A percentile compares a stretch with the other conserved stretches of the same genome.
phyloP scores from a whole-genome alignment of 2,888 invertebrate species.

The Oscheius sp. region DNA sequence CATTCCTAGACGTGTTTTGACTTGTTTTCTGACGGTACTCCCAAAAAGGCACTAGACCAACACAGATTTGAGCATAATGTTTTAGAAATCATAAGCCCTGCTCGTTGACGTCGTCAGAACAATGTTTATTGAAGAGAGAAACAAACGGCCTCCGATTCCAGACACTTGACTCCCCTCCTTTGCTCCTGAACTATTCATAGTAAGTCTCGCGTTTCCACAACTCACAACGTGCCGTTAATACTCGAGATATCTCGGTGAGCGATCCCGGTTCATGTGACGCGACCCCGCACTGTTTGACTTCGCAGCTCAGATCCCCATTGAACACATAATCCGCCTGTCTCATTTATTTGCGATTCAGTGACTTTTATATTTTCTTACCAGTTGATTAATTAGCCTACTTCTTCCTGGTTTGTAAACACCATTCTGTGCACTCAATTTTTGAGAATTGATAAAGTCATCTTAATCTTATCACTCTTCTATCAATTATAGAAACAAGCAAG shows the following conservation, averaged over 20 bases:
- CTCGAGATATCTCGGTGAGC: slow-evolving; percentile 4
- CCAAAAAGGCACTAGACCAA: not conserved
- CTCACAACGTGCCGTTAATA: not conserved
- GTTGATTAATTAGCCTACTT: too few species aligned
- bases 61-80: not conserved
- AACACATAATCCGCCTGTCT: slow-evolving; percentile 31
- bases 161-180: not conserved
- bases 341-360: slow-evolving; percentile 15
- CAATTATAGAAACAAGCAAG: too few species aligned
- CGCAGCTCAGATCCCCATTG: slow-evolving; percentile 29
- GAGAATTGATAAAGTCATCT: too few species aligned
- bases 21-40: not conserved
- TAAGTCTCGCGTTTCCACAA: not conserved
- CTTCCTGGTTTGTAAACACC: too few species aligned
- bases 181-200: not conserved
- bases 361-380: slow-evolving; percentile 1
- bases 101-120: not conserved
- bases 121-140: slow-evolving; percentile 18
- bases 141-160: not conserved
- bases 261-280: slow-evolving; percentile 30
- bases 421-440: too few species aligned
- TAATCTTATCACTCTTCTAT: too few species aligned
- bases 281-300: slow-evolving; percentile 31
- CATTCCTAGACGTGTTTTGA: slow-evolving; percentile 9
- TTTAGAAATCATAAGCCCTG: not conserved